phyloP scores from a whole-genome alignment of 2,888 invertebrate species.

The Punctoribates punctum region DNA sequence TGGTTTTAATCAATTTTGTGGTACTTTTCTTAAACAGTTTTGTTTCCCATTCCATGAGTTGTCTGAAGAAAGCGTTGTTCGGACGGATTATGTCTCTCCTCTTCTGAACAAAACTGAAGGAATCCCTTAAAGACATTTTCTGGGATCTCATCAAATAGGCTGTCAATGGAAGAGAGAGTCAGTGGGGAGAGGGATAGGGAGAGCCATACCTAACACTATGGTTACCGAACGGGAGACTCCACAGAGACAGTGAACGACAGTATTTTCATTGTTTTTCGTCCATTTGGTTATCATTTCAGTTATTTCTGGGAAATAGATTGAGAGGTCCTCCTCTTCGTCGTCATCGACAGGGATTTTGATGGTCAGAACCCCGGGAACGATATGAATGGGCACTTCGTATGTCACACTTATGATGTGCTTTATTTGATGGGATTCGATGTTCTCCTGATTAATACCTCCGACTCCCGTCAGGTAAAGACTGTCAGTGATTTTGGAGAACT shows the following conservation, averaged over 20 bases:
- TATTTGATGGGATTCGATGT: slow-evolving; percentile 16
- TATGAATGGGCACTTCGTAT: neutral
- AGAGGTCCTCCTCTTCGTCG: slow-evolving; percentile 3
- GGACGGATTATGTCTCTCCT: slow-evolving; percentile 76
- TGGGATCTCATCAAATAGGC: slow-evolving; percentile 85
- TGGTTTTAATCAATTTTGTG: too few species aligned
- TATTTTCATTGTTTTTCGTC: neutral
- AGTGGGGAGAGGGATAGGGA: too few species aligned
- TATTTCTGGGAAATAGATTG: neutral
- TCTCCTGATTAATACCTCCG: slow-evolving; percentile 28
- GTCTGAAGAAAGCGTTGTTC: too few species aligned
- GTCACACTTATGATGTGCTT: slow-evolving; percentile 24
- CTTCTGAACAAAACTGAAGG: slow-evolving; percentile 70
- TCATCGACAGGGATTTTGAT: slow-evolving; percentile 32
- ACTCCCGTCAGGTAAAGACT: slow-evolving; percentile 33
- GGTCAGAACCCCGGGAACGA: neutral
- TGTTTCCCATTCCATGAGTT: too few species aligned
- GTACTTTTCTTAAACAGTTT: too few species aligned
- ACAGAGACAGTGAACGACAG: slow-evolving; percentile 10
- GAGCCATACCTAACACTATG: neutral
- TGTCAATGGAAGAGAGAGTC: slow-evolving; percentile 21
- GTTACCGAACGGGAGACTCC: neutral
- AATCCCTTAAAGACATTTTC: slow-evolving; percentile 69
- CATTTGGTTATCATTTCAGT: slow-evolving; percentile 12
- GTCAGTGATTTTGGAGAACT: slow-evolving; percentile 18